Base-by-base conservation (phyloP, 1,140 invertebrate genomes). In the Sycobia sp. region DNA sequence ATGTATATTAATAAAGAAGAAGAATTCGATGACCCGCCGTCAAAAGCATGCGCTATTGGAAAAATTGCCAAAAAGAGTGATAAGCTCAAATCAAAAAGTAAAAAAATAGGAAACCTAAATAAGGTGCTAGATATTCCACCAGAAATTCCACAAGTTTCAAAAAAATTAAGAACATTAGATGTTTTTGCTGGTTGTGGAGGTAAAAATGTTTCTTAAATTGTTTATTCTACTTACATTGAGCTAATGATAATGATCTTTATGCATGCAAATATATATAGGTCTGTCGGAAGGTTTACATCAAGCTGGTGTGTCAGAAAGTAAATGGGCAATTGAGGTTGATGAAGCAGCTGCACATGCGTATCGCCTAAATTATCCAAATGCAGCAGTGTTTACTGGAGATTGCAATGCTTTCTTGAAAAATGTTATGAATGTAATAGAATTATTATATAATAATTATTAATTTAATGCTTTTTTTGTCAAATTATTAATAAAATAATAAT, bases 101-200 rank as follows among this genome's bases (percentile, higher is more conserved):
- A 90, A 75, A 84, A 82, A 59, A 72, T 71, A 10, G 72, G 74
- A 9, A 43, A 36, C n/a, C 41, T 44, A 68, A 59, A 10, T 9
- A 53, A 62, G 9, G 2, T 55, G 14, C 72, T 71, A 49, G 62
- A 76, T 9, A 74, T 62, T 62, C 64, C 72, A 23, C 65, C 74
- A 46, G 63, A 76, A 1, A 76, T 77, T 60, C 69, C 70, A 8
- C 25, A 54, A 18, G 72, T 86, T 29, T 62, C 77, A 0, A 76
- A 75, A 56, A 86, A 85, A 44, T 75, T 95, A 22, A 79, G 80
- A 70, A 87, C 86, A 38, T 78, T 96, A 51, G 93, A 95, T 77
- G 88, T 95, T n/a, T 95, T 96, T 82, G 91, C 93, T 67, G 93
- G 93, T 1, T 95, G 93, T 79, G 93, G 93, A 50, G 93, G 91